Base-by-base conservation (phyloP, 1,140 invertebrate species). In the Papilio aristodemus region DNA sequence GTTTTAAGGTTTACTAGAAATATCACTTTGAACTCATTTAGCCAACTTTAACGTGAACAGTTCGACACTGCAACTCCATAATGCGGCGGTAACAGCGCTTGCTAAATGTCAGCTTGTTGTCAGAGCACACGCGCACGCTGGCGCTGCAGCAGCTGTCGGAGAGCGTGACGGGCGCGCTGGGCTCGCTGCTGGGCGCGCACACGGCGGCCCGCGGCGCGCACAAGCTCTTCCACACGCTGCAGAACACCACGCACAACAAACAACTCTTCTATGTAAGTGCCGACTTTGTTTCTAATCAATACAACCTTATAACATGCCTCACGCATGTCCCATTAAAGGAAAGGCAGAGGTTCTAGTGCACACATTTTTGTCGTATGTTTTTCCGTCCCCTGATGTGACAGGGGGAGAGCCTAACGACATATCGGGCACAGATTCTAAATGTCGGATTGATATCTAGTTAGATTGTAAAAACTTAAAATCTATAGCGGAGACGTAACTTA, bases 261-360 rank as follows among this genome's bases (percentile, higher is more conserved):
- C 97, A 98, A 77, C 91, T 98, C 36, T 95, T 97, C 92, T 98
- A 98, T 92, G 97, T 97, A 90, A 95, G 96, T 94, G 70, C 67
- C 25, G 36, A 32, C 27, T 32, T 32, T 32, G 27, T 32, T 32
- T 3, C 27, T 32, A 32, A 32, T 3, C 27, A 32, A 32, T 3
- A 38, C 60, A 70, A 50, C 14, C 19, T 50, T 17, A 50, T 9
- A 4, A 17, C 43, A 19, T n/a, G n/a, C n/a, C n/a, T n/a, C n/a
- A n/a, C n/a, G n/a, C n/a, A n/a, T n/a, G n/a, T n/a, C n/a, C n/a
- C n/a, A n/a, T n/a, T n/a, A n/a, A n/a, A n/a, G n/a, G n/a, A n/a
- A n/a, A n/a, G n/a, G n/a, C n/a, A n/a, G n/a, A n/a, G n/a, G n/a
- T n/a, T n/a, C n/a, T n/a, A n/a, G n/a, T n/a, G n/a, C n/a, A n/a